phyloP scores from a whole-genome alignment of 2,888 invertebrate genomes.

The Lepidochrysops patricia region DNA sequence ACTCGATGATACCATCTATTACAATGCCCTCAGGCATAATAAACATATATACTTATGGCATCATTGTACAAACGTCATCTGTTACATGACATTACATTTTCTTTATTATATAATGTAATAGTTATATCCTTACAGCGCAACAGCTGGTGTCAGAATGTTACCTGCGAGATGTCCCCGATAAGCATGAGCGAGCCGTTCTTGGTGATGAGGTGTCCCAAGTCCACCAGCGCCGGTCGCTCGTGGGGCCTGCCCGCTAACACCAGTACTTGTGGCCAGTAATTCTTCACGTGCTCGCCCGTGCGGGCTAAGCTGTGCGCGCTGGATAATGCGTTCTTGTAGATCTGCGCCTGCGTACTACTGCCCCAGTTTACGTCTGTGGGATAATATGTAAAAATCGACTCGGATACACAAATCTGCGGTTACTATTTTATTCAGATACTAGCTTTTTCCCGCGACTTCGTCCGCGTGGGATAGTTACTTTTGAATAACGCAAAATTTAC shows the following conservation, averaged over 20 bases:
- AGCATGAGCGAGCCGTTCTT: constrained; percentile 93
- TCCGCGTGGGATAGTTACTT: too few relatives aligned
- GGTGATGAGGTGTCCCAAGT: constrained; percentile 92
- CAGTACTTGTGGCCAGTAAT: constrained; percentile 93
- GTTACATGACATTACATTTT: too few relatives aligned
- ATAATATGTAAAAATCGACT: background rate
- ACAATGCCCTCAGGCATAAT: too few relatives aligned
- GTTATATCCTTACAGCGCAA: too few relatives aligned
- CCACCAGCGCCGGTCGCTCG: constrained; percentile 89
- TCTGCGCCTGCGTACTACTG: constrained; percentile 96
- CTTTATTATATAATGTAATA: too few relatives aligned
- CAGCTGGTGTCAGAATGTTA: constrained; percentile 37
- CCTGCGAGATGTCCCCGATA: constrained; percentile 89
- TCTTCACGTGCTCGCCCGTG: constrained; percentile 97
- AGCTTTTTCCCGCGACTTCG: too few relatives aligned
- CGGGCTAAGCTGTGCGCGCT: constrained; percentile 87
- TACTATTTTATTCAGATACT: too few relatives aligned
- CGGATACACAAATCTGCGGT: background rate
- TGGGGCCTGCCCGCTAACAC: constrained; percentile 90
- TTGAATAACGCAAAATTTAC: too few relatives aligned
- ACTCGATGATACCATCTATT: too few relatives aligned
- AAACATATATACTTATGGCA: too few relatives aligned
- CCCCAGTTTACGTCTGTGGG: constrained; percentile 94
- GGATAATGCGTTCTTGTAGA: constrained; percentile 92
- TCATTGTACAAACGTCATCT: too few relatives aligned